These are phyloP conservation scores for Pocillopora damicornis DNA, from an alignment of 64 coral and sea anemone genomes.

Conservation along the genomic window DNA sequence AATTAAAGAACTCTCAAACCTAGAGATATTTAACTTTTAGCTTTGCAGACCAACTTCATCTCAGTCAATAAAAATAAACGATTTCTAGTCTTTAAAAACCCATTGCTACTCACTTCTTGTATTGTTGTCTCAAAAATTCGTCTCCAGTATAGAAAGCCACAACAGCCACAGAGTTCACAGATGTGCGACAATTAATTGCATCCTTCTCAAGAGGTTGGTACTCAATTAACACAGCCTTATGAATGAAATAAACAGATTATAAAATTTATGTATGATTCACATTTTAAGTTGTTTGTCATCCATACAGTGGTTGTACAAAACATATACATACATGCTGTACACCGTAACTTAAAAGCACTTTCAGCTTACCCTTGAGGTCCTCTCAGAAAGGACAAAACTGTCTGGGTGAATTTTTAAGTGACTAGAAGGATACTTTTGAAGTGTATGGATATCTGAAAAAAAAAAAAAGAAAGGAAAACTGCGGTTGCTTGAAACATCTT, in stretches of 20 bases:
- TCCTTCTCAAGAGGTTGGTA: constrained; percentile 93
- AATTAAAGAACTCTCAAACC: too few relatives aligned
- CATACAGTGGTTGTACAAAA: too few relatives aligned
- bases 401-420: constrained; percentile 84
- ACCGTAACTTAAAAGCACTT: too few relatives aligned
- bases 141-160: constrained; percentile 87
- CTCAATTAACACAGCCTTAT: constrained; percentile 71
- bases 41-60: not conserved
- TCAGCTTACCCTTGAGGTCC: constrained; percentile 77
- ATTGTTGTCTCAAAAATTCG: constrained; percentile 85
- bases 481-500: not conserved
- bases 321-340: not conserved
- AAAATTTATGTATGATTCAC: too few relatives aligned
- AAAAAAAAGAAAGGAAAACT: not conserved
- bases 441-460: constrained; percentile 68
- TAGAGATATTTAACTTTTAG: not conserved
- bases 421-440: constrained; percentile 59
- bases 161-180: constrained; percentile 83
- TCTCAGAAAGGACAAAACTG: constrained; percentile 83
- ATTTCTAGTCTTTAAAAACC: too few relatives aligned
- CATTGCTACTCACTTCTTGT: constrained; percentile 49
- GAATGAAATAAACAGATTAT: not conserved
- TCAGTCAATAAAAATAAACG: not conserved
- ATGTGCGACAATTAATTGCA: constrained; percentile 68
- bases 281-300: too few relatives aligned